Conservation (phyloP, 2,888 invertebrate species). For the Eupsilia transversa region DNA sequence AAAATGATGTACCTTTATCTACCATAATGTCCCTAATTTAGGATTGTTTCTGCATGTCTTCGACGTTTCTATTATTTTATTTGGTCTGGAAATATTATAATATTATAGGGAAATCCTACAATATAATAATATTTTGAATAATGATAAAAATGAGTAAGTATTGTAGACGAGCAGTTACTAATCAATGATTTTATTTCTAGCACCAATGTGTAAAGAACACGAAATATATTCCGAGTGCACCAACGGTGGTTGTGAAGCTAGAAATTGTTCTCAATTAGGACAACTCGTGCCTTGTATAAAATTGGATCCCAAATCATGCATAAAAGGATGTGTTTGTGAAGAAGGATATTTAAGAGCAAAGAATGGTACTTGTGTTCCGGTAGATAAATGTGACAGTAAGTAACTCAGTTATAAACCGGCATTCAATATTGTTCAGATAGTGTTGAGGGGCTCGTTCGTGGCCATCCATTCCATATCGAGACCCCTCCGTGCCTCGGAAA, state of each 20-base stretch:
- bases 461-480: background rate
- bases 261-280: constrained; percentile 73
- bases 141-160: background rate
- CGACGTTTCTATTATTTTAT: too few species aligned
- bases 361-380: constrained; percentile 73
- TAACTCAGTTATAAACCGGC: background rate
- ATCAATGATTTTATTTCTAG: constrained; percentile 41
- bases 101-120: too few species aligned
- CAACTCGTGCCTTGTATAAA: constrained; percentile 68
- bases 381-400: constrained; percentile 70
- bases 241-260: constrained; percentile 72
- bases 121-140: too few species aligned
- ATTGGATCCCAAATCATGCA: constrained; percentile 66
- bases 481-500: background rate
- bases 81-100: too few species aligned
- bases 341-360: constrained; percentile 68
- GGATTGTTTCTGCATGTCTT: background rate
- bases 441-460: background rate
- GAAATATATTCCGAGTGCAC: constrained; percentile 72
- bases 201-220: constrained; percentile 63
- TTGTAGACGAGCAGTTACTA: background rate
- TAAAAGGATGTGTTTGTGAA: constrained; percentile 73
- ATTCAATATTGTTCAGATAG: background rate
- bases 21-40: too few species aligned
- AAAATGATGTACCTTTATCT: too few species aligned